A percentile compares a stretch with the other conserved stretches of the same genome.
phyloP scores from a whole-genome alignment of 2,888 invertebrate species.

The Drosophila meridionalis region DNA sequence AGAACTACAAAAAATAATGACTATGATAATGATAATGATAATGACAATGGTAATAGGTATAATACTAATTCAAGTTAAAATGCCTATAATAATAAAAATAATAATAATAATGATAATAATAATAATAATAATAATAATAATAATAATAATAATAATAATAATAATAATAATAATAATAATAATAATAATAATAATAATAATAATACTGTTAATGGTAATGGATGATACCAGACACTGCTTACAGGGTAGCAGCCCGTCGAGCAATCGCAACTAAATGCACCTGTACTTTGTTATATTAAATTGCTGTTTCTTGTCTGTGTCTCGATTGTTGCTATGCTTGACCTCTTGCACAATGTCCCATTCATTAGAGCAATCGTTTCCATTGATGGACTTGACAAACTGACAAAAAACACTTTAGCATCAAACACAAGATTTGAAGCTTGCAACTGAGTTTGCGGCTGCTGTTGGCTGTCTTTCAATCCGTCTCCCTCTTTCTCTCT shows the following conservation, averaged over 20 bases:
- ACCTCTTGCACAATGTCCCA: neutral
- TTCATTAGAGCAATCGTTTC: slow-evolving; percentile 7
- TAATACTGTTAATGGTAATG: neutral
- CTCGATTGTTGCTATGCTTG: slow-evolving; percentile 3
- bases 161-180: neutral
- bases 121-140: neutral
- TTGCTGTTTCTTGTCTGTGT: neutral
- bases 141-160: neutral
- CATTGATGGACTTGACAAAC: slow-evolving; percentile 13
- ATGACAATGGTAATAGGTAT: neutral
- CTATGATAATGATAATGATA: neutral
- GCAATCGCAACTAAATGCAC: neutral
- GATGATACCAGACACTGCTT: neutral
- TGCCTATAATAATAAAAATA: neutral
- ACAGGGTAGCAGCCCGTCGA: neutral
- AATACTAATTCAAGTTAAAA: no score
- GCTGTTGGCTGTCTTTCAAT: neutral
- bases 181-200: neutral
- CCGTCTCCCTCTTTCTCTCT: neutral
- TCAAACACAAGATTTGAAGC: neutral
- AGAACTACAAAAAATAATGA: neutral
- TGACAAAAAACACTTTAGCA: neutral
- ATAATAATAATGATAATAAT: neutral
- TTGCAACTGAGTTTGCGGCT: slow-evolving; percentile 7
- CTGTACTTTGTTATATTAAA: neutral